Percentiles rank a stretch among this genome's conserved stretches.
These are phyloP conservation scores for Micropoecilia bifurca DNA, from an alignment of 2,797 vertebrate genomes.

Conservation along the genomic window DNA sequence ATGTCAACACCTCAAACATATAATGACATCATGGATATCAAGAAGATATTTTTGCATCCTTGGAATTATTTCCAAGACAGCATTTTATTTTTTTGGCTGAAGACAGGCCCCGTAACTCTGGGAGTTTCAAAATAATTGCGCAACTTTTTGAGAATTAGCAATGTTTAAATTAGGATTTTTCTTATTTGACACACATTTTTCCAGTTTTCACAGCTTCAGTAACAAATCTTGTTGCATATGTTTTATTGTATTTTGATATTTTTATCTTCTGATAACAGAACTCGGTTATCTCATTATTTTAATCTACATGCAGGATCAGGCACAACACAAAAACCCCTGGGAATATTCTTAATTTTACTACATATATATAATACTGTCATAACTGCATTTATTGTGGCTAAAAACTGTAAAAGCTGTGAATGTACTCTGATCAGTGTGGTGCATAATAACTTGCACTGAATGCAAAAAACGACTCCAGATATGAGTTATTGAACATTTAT, in stretches of 20 bases:
- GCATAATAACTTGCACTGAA: conserved; percentile 77
- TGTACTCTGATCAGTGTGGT: conserved; percentile 30
- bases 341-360: neutral
- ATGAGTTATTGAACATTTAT: conserved; percentile 30
- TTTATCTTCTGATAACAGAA: neutral
- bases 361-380: neutral
- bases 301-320: neutral
- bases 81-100: neutral
- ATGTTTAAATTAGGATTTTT: neutral
- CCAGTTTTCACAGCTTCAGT: no score
- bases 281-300: neutral
- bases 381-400: neutral
- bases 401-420: neutral
- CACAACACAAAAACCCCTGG: neutral
- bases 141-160: neutral
- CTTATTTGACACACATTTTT: neutral
- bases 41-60: neutral
- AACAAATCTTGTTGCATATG: neutral
- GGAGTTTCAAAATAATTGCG: neutral
- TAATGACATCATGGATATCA: neutral
- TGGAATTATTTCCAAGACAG: neutral
- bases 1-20: neutral
- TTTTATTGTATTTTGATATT: neutral
- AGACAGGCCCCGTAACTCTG: neutral
- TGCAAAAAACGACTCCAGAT: conserved; percentile 25